phyloP scores from a whole-genome alignment of 2,888 invertebrate species.

The Lycocerus yunnanus region DNA sequence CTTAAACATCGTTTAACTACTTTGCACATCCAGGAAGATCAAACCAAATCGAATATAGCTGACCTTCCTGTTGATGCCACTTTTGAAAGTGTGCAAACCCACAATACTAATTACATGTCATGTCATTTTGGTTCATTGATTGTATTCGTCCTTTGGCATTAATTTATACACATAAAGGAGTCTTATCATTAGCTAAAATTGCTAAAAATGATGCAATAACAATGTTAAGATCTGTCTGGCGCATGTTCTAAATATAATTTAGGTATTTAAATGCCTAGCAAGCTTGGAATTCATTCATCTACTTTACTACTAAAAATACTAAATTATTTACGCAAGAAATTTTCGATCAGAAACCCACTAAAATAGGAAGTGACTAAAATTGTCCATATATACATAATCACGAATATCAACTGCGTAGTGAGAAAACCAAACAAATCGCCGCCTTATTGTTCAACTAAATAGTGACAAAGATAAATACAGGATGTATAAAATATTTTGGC shows the following conservation, averaged over 20 bases:
- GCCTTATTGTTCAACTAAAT: neutral
- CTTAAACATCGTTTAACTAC: constrained; percentile 27
- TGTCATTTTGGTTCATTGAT: constrained; percentile 34
- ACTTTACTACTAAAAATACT: neutral
- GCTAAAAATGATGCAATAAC: constrained; percentile 29
- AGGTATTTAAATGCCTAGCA: constrained; percentile 6
- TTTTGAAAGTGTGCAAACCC: neutral
- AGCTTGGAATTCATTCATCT: constrained; percentile 17
- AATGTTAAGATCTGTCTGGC: constrained; percentile 12
- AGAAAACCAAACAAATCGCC: neutral
- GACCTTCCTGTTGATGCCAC: constrained; percentile 10
- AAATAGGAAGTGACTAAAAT: neutral
- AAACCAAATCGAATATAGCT: constrained; percentile 18
- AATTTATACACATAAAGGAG: constrained; percentile 9
- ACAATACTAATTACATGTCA: constrained; percentile 2
- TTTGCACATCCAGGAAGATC: constrained; percentile 29
- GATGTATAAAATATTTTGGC: neutral
- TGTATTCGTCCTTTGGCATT: constrained; percentile 33
- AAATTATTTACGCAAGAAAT: neutral
- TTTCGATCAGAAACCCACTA: neutral
- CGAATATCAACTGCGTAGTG: neutral
- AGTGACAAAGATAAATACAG: neutral
- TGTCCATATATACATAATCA: neutral
- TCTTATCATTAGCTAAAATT: constrained; percentile 18
- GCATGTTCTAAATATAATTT: constrained; percentile 14